Base-by-base conservation (phyloP, 1,140 invertebrate species). In the Drosophila nebulosa region DNA sequence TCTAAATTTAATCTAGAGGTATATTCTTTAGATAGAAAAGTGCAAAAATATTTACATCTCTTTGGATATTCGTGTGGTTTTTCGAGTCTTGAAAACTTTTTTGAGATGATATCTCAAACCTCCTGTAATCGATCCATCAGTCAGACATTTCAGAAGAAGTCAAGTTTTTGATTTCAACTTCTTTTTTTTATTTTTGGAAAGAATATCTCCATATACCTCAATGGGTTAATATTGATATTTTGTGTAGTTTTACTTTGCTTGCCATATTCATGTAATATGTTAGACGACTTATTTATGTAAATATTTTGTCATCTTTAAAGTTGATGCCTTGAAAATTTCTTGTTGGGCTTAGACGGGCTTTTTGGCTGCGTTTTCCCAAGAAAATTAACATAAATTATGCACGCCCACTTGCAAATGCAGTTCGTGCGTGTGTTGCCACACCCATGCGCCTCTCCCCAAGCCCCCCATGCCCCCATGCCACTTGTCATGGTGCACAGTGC, bases 351-450 rank as follows among this genome's bases (percentile, higher is more conserved):
- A 46, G 46, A 63, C 24, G n/a, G 60, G 62, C 52, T 36, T 74
- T 75, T 65, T 50, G 39, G 18, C 32, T 59, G 68, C 36, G 12
- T 27, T 64, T 88, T 88, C 81, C 81, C 81, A 86, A 67, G 77
- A 27, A 53, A 86, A 86, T 86, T 88, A 86, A 63, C 83, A 88
- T 88, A 86, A 86, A 86, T 86, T 86, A 86, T 86, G 83, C 83
- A 88, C 83, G 83, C 83, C 83, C 83, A 86, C 83, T 86, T 86
- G 78, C 83, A 51, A 88, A 67, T 86, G 83, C 75, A 88, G 62
- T 74, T 88, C 83, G 83, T 86, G 83, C 83, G 83, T 86, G 83
- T 61, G 39, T 16, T 35, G 12, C 42, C 18, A 10, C 14, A 32
- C 52, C 18, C 42, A n/a, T n/a, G n/a, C n/a, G n/a, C 22, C 35